Percentiles rank a stretch among this genome's conserved stretches.
These are phyloP conservation scores for Brachirus orientalis DNA, from an alignment of 2,113 vertebrate species.

Conservation along the genomic window DNA sequence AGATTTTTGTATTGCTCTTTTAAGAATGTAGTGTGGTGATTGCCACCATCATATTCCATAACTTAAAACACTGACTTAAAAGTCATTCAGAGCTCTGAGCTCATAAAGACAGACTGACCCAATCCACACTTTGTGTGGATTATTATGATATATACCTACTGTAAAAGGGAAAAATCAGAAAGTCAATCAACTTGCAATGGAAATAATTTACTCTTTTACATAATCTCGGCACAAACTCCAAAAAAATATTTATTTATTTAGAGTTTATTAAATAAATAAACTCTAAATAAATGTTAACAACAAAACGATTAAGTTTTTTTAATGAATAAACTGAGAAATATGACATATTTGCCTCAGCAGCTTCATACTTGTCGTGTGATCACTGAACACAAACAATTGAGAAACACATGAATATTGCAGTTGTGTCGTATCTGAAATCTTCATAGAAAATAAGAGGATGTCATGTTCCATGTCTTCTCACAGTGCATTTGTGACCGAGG, in stretches of 20 bases:
- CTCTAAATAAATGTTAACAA: conserved; percentile 27
- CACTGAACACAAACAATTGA: conserved; percentile 39
- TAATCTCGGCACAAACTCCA: neutral
- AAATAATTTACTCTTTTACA: neutral
- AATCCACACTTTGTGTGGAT: conserved; percentile 16
- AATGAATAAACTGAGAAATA: conserved; percentile 55
- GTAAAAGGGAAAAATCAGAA: conserved; percentile 13
- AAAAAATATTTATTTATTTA: conserved; percentile 1
- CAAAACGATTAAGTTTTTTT: conserved; percentile 36
- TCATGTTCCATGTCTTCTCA: neutral
- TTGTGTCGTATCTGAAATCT: conserved; percentile 5
- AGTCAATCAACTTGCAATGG: conserved; percentile 1
- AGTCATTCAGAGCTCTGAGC: conserved; percentile 27
- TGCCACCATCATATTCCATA: neutral
- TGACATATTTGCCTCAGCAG: conserved; percentile 26
- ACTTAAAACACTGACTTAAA: conserved; percentile 15
- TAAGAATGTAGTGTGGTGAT: conserved; percentile 28
- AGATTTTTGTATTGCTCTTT: conserved; percentile 7
- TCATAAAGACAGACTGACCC: conserved; percentile 32
- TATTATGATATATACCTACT: conserved; percentile 27
- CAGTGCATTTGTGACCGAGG: neutral
- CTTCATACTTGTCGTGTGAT: conserved; percentile 21
- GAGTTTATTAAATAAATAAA: too few relatives aligned
- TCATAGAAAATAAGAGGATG: neutral
- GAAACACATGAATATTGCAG: conserved; percentile 35